phyloP scores from a whole-genome alignment of 2,888 invertebrate genomes.

The Vanessa cardui region DNA sequence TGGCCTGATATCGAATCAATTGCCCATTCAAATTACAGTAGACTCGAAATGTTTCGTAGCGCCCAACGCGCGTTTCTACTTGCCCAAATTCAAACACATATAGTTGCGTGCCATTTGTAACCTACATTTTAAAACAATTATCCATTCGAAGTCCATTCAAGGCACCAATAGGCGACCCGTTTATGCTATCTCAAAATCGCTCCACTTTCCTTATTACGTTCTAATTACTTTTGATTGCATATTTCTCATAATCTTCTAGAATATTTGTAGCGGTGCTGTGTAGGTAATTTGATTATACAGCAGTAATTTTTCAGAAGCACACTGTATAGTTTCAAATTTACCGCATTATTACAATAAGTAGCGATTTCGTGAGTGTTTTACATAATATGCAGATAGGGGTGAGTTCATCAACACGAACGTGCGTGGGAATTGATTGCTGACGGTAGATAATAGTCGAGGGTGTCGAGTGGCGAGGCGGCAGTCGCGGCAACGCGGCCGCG shows the following conservation, averaged over 20 bases:
- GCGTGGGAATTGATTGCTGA: slow-evolving; percentile 52
- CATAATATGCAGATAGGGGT: slow-evolving; percentile 67
- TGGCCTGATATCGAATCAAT: slow-evolving; percentile 19
- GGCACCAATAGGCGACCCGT: slow-evolving; percentile 72
- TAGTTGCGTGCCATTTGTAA: slow-evolving; percentile 74
- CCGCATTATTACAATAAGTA: neutral
- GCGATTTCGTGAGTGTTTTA: slow-evolving; percentile 53
- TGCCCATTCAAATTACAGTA: slow-evolving; percentile 32
- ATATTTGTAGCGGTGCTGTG: neutral
- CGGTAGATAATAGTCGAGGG: slow-evolving; percentile 41
- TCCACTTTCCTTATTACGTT: slow-evolving; percentile 60
- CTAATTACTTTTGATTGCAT: slow-evolving; percentile 34
- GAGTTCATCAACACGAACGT: slow-evolving; percentile 64
- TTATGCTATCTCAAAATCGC: slow-evolving; percentile 74
- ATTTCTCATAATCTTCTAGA: neutral
- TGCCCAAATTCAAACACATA: slow-evolving; percentile 44
- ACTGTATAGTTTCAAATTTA: neutral
- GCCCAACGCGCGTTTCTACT: slow-evolving; percentile 42
- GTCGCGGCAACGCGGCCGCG: slow-evolving; percentile 69
- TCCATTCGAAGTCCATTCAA: slow-evolving; percentile 66
- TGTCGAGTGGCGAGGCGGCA: slow-evolving; percentile 44
- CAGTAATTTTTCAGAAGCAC: neutral
- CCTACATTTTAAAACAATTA: slow-evolving; percentile 72
- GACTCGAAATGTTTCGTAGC: slow-evolving; percentile 36
- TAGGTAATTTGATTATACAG: neutral